phyloP scores from a whole-genome alignment of 1,140 invertebrate genomes.

The Caenorhabditis inopinata region DNA sequence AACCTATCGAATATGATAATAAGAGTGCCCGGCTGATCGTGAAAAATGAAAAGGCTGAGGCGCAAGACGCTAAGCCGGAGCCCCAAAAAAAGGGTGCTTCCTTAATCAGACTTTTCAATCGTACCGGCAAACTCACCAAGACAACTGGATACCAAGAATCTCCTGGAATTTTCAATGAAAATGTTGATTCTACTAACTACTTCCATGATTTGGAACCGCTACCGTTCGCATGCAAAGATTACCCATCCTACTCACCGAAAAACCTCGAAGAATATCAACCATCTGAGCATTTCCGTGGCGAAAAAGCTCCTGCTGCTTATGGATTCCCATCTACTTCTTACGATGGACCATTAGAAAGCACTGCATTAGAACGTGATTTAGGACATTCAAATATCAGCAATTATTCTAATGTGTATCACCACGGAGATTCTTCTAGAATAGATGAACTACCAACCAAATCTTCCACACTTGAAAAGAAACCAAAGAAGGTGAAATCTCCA shows the following conservation, averaged over 20 bases:
- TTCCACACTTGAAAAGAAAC: constrained; percentile 48
- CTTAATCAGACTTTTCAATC: neutral
- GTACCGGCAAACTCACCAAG: neutral
- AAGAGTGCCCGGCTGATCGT: no score
- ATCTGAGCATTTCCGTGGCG: neutral
- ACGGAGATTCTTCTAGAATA: no score
- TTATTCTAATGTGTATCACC: neutral
- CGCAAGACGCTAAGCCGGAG: neutral
- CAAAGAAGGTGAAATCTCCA: constrained; percentile 10
- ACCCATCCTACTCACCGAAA: neutral
- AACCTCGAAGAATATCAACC: neutral
- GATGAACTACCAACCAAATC: neutral
- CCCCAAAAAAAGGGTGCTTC: neutral
- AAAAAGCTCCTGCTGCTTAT: constrained; percentile 30
- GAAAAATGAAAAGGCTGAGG: neutral
- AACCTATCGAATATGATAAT: no score
- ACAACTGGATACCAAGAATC: neutral
- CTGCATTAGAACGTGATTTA: constrained; percentile 28
- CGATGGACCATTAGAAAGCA: constrained; percentile 45
- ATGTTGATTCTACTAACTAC: neutral
- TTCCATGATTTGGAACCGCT: neutral
- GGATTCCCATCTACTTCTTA: constrained; percentile 42
- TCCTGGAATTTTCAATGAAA: neutral
- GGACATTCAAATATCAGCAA: neutral
- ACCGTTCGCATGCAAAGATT: neutral